These are phyloP conservation scores for Busseola fusca DNA, from an alignment of 2,888 invertebrate species.

Conservation along the genomic window DNA sequence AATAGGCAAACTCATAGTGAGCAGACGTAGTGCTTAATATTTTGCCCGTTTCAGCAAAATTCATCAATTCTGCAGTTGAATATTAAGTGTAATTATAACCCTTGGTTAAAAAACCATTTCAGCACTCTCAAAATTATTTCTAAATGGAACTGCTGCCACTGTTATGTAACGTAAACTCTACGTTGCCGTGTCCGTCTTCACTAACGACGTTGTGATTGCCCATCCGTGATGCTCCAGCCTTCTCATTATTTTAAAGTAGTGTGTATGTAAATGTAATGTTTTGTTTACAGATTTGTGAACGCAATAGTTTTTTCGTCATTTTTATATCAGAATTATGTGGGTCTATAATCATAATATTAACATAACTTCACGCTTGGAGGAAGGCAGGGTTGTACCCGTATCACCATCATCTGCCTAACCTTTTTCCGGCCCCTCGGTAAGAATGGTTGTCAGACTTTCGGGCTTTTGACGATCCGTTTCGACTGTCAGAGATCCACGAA, in stretches of 20 bases:
- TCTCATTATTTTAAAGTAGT: conserved; percentile 14
- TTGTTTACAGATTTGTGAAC: background rate
- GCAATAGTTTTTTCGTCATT: background rate
- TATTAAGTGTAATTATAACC: no score
- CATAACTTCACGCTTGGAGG: background rate
- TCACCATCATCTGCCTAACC: no score
- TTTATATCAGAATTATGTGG: background rate
- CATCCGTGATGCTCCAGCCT: conserved; percentile 18
- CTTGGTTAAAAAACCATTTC: no score
- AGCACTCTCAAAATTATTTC: background rate
- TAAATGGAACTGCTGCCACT: conserved; percentile 28
- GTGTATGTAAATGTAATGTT: conserved; percentile 14
- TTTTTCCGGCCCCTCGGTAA: no score
- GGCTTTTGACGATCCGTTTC: no score
- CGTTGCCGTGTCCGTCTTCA: conserved; percentile 34
- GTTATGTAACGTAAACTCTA: background rate
- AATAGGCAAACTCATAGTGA: background rate
- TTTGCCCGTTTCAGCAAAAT: background rate
- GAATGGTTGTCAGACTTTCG: no score
- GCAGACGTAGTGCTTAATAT: background rate
- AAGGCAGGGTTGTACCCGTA: no score
- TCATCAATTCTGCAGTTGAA: no score
- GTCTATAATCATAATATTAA: background rate
- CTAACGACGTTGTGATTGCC: conserved; percentile 58
- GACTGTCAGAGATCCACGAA: no score